Evolutionary conservation across 1,140 invertebrate species (phyloP).

Genomic region (Gyrodactylus bullatarudis): DNA sequence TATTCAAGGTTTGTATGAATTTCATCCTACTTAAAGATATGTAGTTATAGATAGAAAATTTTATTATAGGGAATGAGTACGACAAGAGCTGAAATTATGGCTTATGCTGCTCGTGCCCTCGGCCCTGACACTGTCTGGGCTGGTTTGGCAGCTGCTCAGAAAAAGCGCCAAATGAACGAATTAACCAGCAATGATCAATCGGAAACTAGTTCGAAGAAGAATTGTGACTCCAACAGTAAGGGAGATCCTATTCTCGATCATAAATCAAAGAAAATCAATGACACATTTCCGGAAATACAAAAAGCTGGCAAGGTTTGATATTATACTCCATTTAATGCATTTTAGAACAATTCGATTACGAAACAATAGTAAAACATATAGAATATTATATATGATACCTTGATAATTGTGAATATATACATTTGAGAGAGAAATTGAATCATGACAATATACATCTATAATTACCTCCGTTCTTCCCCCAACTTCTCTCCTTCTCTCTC

Average conservation of each 20-base stretch:
- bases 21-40: not conserved
- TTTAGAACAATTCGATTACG: too few relatives aligned
- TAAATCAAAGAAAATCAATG: not conserved
- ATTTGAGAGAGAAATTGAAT: too few relatives aligned
- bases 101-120: not conserved
- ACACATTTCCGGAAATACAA: not conserved
- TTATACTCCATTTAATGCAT: too few relatives aligned
- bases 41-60: not conserved
- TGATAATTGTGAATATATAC: too few relatives aligned
- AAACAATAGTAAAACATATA: too few relatives aligned
- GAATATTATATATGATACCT: too few relatives aligned
- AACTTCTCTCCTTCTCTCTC: too few relatives aligned
- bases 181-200: not conserved
- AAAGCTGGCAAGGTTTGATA: too few relatives aligned
- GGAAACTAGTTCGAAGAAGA: too few relatives aligned
- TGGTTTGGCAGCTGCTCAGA: not conserved
- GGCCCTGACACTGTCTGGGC: not conserved
- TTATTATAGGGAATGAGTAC: not conserved
- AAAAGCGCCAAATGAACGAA: not conserved
- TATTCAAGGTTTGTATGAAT: not conserved
- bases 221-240: too few relatives aligned
- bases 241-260: not conserved
- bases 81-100: not conserved
- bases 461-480: too few relatives aligned
- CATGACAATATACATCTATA: too few relatives aligned